Percentiles rank a stretch among this genome's conserved stretches.
phyloP scores from a whole-genome alignment of 2,113 vertebrate genomes.

The Ivindomyrus marchei region DNA sequence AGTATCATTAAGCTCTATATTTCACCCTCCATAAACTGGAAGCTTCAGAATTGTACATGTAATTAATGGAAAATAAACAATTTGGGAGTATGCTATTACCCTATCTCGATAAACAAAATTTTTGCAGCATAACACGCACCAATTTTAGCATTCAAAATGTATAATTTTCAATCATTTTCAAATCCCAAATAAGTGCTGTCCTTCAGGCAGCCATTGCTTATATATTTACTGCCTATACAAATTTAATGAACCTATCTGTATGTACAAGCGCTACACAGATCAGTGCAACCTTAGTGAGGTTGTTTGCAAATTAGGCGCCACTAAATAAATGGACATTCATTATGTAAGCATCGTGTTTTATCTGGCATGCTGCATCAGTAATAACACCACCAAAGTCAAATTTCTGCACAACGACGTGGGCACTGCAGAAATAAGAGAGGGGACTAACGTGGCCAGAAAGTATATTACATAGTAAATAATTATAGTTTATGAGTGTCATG shows the following conservation, averaged over 20 bases:
- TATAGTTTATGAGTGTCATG: not conserved
- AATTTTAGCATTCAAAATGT: constrained; percentile 5
- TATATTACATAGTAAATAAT: not conserved
- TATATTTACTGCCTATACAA: constrained; percentile 23
- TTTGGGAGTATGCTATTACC: not conserved
- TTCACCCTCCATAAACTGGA: not conserved
- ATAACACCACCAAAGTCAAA: not conserved
- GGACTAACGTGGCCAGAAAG: not conserved
- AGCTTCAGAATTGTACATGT: not conserved
- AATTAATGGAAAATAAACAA: not conserved
- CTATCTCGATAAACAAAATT: not conserved
- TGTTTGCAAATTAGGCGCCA: constrained; percentile 15
- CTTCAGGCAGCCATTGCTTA: constrained; percentile 13
- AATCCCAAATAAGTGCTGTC: constrained; percentile 4
- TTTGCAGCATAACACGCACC: not conserved
- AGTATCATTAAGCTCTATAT: not conserved
- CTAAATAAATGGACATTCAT: constrained; percentile 23
- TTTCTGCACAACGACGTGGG: not conserved
- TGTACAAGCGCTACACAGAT: constrained; percentile 2
- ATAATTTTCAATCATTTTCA: not conserved
- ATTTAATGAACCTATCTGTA: constrained; percentile 22
- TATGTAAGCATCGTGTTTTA: constrained; percentile 7
- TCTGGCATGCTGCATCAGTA: not conserved
- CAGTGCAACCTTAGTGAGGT: constrained; percentile 2
- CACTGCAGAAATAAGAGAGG: not conserved